These are phyloP conservation scores for Hexactinellida sp. DNA, from an alignment of 37 sponge, comb jelly and placozoan species.

Conservation along the genomic window DNA sequence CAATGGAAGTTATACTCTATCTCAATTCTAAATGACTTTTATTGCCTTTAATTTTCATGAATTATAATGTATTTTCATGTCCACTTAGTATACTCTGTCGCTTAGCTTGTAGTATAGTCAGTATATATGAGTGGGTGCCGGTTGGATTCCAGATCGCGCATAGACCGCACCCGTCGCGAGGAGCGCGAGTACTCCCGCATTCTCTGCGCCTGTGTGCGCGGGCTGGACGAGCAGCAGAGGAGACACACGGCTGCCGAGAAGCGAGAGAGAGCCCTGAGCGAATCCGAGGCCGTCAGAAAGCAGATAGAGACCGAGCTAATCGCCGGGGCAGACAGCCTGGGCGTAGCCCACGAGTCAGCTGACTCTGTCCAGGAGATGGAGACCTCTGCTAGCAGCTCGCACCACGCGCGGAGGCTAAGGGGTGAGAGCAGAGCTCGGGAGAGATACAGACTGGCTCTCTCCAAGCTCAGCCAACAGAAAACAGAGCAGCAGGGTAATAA, in stretches of 20 bases:
- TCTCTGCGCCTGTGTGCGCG: background rate
- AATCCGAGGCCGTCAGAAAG: background rate
- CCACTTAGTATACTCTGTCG: too few species aligned
- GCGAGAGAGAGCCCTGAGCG: background rate
- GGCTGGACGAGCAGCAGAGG: conserved; percentile 5
- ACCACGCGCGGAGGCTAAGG: background rate
- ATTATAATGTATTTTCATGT: too few species aligned
- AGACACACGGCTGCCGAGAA: background rate
- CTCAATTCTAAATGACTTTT: too few species aligned
- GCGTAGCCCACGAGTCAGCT: background rate
- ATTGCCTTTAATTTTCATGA: too few species aligned
- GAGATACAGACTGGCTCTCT: background rate
- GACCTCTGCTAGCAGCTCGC: background rate
- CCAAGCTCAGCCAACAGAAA: background rate
- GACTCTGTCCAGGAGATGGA: background rate
- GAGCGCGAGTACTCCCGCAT: background rate
- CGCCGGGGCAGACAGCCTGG: background rate
- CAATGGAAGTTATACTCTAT: too few species aligned
- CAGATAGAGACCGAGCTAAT: background rate
- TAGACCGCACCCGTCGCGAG: background rate
- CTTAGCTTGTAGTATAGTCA: too few species aligned
- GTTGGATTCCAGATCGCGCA: background rate
- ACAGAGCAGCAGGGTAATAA: background rate
- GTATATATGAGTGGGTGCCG: background rate
- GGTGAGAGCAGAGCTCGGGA: background rate